phyloP scores from a whole-genome alignment of 2,797 vertebrate species.

The Xenops minutus region DNA sequence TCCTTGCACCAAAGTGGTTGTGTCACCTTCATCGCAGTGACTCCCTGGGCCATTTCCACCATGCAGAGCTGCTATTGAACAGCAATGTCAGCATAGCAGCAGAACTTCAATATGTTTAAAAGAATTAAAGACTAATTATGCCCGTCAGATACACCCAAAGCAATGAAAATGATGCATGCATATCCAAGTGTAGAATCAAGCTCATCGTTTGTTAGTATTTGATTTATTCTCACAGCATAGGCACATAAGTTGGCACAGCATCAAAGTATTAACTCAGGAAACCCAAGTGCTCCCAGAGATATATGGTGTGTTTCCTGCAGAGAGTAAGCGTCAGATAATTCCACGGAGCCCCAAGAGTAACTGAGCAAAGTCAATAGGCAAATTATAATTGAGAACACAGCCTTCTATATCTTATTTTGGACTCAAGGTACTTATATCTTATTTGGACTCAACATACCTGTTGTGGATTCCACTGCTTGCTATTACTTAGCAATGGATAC shows the following conservation, averaged over 20 bases:
- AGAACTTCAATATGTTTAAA: background rate
- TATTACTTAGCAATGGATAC: background rate
- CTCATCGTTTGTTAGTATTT: background rate
- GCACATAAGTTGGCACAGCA: conserved; percentile 7
- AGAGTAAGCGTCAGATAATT: conserved; percentile 40
- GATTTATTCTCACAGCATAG: background rate
- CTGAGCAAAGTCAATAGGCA: conserved; percentile 9
- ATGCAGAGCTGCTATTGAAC: background rate
- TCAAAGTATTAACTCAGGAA: conserved; percentile 25
- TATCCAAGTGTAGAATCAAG: background rate
- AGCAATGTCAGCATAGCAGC: background rate
- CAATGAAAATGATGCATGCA: background rate
- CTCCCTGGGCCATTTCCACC: background rate
- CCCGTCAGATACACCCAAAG: background rate
- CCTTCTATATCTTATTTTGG: background rate
- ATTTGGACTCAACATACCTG: background rate
- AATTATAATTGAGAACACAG: conserved; percentile 1
- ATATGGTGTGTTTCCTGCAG: background rate
- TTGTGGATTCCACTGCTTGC: background rate
- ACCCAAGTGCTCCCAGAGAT: conserved; percentile 4
- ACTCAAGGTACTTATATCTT: background rate
- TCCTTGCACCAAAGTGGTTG: background rate
- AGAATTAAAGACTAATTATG: background rate
- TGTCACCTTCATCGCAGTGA: background rate
- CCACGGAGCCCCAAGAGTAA: background rate